A percentile compares a stretch with the other conserved stretches of the same genome.
phyloP scores from a whole-genome alignment of 2,113 vertebrate species.

The Bos javanicus region DNA sequence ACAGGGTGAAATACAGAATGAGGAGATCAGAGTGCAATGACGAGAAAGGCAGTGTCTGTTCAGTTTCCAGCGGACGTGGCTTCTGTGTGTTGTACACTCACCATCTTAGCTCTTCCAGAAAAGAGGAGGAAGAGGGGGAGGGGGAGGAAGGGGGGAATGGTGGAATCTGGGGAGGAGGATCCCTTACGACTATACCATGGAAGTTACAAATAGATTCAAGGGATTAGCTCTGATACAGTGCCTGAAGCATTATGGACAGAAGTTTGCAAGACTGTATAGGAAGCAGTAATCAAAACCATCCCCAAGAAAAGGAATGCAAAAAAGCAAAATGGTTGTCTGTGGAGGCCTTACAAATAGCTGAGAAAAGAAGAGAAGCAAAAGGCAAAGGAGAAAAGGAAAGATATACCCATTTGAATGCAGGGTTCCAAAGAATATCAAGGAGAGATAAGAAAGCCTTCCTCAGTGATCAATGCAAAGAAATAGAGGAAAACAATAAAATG shows the following conservation, averaged over 20 bases:
- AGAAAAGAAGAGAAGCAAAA: not conserved
- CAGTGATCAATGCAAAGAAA: not conserved
- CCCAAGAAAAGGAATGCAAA: not conserved
- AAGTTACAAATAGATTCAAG: not conserved
- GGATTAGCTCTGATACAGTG: not conserved
- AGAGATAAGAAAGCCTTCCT: not conserved
- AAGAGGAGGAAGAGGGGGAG: not conserved
- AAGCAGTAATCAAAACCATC: not conserved
- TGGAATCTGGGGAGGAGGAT: not conserved
- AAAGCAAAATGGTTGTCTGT: not conserved
- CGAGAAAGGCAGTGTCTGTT: not conserved
- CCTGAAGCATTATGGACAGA: not conserved
- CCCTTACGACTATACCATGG: not conserved
- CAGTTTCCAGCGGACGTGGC: rapidly evolving
- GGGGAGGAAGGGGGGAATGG: not conserved
- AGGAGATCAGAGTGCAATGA: not conserved
- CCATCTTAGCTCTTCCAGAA: not conserved
- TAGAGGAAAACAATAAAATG: not conserved
- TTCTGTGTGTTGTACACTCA: not conserved
- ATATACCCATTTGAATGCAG: not conserved
- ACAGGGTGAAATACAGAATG: not conserved
- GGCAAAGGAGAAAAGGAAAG: not conserved
- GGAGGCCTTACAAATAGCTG: not conserved
- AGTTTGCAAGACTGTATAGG: not conserved
- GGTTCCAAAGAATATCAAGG: not conserved